Conservation (phyloP, 2,113 vertebrate genomes). For the Nicator chloris region DNA sequence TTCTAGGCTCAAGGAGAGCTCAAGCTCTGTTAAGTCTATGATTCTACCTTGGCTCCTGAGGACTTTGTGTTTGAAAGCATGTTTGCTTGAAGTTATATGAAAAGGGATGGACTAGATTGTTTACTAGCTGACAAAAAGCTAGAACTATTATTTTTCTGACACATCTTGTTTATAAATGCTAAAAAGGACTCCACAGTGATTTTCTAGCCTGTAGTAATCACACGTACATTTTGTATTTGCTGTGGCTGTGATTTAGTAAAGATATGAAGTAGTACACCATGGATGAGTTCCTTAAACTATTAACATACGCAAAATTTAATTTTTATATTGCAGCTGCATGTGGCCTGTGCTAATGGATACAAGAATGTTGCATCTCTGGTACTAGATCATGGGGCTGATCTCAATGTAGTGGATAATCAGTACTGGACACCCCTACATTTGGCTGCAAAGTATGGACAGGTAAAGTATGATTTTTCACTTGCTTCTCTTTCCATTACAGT, state of each 20-base stretch:
- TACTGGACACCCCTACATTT: conserved; percentile 93
- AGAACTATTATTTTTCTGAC: background rate
- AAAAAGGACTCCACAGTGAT: background rate
- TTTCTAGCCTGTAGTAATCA: background rate
- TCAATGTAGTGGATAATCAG: conserved; percentile 76
- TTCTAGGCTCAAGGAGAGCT: background rate
- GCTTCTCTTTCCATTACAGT: background rate
- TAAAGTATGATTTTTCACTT: conserved; percentile 46
- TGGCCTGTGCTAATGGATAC: conserved; percentile 90
- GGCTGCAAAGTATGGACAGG: conserved; percentile 95
- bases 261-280: fast-evolving
- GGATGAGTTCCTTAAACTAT: background rate
- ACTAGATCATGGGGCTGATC: conserved; percentile 81
- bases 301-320: background rate
- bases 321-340: conserved; percentile 79
- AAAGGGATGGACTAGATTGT: background rate
- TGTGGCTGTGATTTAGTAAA: background rate
- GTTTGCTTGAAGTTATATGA: background rate
- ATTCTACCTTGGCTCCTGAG: background rate
- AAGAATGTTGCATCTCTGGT: conserved; percentile 82
- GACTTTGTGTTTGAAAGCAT: background rate
- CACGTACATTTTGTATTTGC: background rate
- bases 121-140: background rate
- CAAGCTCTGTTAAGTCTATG: background rate
- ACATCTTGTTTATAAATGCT: background rate